These are phyloP conservation scores for Pocillopora verrucosa DNA, from an alignment of 64 coral and sea anemone genomes.

Conservation along the genomic window DNA sequence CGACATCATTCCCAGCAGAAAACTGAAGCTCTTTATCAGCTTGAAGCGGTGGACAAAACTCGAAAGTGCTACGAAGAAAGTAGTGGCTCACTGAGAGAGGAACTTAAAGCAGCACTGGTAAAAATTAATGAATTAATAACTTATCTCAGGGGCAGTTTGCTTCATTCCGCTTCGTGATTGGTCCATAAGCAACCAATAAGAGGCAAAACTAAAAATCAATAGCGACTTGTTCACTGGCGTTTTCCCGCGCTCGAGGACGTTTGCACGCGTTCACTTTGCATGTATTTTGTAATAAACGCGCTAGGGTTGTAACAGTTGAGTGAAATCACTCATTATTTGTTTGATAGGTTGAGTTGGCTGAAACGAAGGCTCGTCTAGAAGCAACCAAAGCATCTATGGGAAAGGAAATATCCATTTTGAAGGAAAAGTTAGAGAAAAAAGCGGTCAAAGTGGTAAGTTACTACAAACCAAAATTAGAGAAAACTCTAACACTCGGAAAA, in stretches of 20 bases:
- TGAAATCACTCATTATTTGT: background rate
- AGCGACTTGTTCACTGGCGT: too few species aligned
- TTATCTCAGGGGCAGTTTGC: background rate
- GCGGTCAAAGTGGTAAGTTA: slow-evolving; percentile 74
- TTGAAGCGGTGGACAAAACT: slow-evolving; percentile 86
- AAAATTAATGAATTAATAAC: background rate
- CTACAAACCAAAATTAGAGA: too few species aligned
- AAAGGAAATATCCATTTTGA: slow-evolving; percentile 69
- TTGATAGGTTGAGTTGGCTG: slow-evolving; percentile 66
- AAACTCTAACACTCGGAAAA: too few species aligned
- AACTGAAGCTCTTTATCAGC: slow-evolving; percentile 75
- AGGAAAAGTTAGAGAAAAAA: slow-evolving; percentile 88
- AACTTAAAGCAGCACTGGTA: slow-evolving; percentile 83
- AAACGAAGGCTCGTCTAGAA: slow-evolving; percentile 81
- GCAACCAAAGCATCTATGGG: slow-evolving; percentile 60
- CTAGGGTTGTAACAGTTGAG: background rate
- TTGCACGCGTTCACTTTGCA: too few species aligned
- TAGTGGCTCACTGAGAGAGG: slow-evolving; percentile 76
- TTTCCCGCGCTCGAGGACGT: too few species aligned
- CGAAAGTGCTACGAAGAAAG: slow-evolving; percentile 85
- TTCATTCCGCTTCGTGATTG: too few species aligned
- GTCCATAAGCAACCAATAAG: too few species aligned
- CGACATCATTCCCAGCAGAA: slow-evolving; percentile 73
- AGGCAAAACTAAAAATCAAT: too few species aligned
- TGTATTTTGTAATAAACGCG: too few species aligned